Evolutionary conservation across 2,888 invertebrate genomes (phyloP).

Genomic region (Crematogaster levior): DNA sequence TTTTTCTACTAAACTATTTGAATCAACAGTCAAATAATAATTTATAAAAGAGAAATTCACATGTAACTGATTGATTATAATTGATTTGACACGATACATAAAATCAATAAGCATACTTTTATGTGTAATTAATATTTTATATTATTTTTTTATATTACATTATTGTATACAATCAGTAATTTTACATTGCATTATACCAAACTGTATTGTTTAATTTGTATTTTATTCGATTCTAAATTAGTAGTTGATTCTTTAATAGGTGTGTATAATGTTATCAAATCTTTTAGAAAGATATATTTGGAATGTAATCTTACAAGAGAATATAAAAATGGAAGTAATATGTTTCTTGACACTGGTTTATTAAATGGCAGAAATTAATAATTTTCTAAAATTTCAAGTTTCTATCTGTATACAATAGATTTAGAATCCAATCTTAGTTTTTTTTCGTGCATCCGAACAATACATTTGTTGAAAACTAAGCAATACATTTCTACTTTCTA

Average conservation of each 20-base stretch:
- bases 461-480: slow-evolving; percentile 43
- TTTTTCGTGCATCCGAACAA: not conserved
- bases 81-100: not conserved
- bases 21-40: not conserved
- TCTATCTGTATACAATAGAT: not conserved
- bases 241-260: slow-evolving; percentile 1
- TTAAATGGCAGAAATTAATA: not conserved
- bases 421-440: not conserved
- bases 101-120: not conserved
- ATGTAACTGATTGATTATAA: not conserved
- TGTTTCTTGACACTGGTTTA: not conserved
- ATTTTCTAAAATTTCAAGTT: not conserved
- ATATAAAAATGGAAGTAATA: not conserved
- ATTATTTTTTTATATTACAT: not conserved
- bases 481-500: slow-evolving; percentile 39
- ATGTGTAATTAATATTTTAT: not conserved
- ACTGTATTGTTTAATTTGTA: not conserved
- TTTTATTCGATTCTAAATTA: not conserved
- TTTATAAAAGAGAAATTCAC: not conserved
- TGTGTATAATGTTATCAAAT: not conserved
- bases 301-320: not conserved
- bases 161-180: not conserved
- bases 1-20: not conserved
- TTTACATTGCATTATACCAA: not conserved
- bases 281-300: not conserved